Evolutionary conservation across 2,797 vertebrate genomes (phyloP).

Genomic region (Valencia hispanica): DNA sequence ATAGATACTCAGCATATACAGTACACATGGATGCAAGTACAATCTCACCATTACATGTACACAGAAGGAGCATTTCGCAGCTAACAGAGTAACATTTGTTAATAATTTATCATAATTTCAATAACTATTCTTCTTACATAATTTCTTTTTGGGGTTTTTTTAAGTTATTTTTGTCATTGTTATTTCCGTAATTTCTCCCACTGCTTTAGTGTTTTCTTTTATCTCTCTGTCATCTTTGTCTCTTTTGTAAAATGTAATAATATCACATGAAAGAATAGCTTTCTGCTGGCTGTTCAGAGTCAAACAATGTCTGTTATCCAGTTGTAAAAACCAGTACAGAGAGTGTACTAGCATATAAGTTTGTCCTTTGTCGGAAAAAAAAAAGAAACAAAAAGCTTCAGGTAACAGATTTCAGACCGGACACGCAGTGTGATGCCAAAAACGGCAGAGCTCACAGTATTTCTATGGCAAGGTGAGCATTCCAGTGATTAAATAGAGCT

Average conservation of each 20-base stretch:
- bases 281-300: neutral
- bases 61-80: neutral
- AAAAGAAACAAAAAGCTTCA: constrained; percentile 7
- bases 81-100: neutral
- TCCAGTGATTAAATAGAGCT: constrained; percentile 23
- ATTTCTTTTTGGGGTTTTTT: neutral
- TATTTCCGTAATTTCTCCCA: neutral
- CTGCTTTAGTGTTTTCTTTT: neutral
- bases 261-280: neutral
- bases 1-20: neutral
- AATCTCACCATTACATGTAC: neutral
- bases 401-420: constrained; percentile 15
- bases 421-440: constrained; percentile 41
- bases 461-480: constrained; percentile 28
- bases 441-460: constrained; percentile 21
- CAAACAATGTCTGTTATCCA: neutral
- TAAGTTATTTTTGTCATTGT: neutral
- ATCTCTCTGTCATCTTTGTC: neutral
- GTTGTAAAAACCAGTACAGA: neutral
- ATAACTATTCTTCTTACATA: neutral
- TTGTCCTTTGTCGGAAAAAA: constrained; percentile 19
- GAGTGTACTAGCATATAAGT: neutral
- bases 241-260: neutral
- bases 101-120: neutral
- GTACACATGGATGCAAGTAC: neutral